Evolutionary conservation across 1,140 invertebrate species (phyloP).

Genomic region (Drosophila micromelanica): DNA sequence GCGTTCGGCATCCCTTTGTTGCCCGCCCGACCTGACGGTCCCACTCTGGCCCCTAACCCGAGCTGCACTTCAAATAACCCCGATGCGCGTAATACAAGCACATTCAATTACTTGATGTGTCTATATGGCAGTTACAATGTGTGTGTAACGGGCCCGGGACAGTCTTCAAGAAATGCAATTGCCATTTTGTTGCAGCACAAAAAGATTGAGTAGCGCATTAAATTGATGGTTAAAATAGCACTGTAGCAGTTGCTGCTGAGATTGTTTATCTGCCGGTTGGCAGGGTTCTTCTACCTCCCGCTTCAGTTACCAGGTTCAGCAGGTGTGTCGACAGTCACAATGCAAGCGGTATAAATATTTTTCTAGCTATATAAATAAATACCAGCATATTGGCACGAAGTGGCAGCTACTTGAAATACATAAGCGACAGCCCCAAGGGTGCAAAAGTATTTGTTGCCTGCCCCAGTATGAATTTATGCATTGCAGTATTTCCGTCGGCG

Average conservation of each 20-base stretch:
- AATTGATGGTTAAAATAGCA: constrained; percentile 74
- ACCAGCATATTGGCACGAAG: constrained; percentile 29
- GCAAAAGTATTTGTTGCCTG: constrained; percentile 16
- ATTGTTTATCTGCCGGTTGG: constrained; percentile 39
- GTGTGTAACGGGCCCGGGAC: constrained; percentile 25
- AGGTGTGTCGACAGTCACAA: constrained; percentile 38
- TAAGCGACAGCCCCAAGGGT: not conserved
- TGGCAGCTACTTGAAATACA: not conserved
- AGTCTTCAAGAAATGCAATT: constrained; percentile 60
- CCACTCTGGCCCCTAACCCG: not conserved
- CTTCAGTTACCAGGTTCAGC: not conserved
- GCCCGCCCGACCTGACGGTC: not conserved
- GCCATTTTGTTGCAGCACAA: constrained; percentile 62
- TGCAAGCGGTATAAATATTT: constrained; percentile 42
- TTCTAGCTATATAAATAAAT: constrained; percentile 55
- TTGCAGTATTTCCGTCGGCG: constrained; percentile 39
- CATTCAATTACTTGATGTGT: constrained; percentile 80
- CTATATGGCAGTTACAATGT: constrained; percentile 71
- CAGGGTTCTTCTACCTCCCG: constrained; percentile 11
- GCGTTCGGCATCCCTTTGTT: constrained; percentile 30
- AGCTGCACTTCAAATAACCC: constrained; percentile 11
- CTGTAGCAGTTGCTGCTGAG: constrained; percentile 32
- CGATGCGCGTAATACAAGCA: constrained; percentile 53
- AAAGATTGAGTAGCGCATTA: constrained; percentile 69
- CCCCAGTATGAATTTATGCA: constrained; percentile 47